Evolutionary conservation across 2,113 vertebrate genomes (phyloP), one percentile per base, ranked within the genome.

Genomic region (Chloropsis hardwickii): DNA sequence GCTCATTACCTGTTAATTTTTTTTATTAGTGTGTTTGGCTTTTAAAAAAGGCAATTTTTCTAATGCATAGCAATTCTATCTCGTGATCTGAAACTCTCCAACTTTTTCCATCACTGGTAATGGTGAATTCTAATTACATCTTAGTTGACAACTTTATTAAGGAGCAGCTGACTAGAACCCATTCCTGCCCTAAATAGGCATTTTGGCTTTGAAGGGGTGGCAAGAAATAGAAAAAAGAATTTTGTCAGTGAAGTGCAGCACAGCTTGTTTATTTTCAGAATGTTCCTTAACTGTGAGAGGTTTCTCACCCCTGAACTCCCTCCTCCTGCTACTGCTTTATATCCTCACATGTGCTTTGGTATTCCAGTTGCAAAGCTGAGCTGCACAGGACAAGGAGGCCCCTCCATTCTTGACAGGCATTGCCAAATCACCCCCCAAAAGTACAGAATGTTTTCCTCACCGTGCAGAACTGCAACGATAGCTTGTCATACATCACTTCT

Each of bases 141-240:
- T 64, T 76, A 57, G 81, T 48, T 91, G 92, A 71, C 72, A 95
- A 33, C 69, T 88, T 64, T 22, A 50, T 70, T 91, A 60, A 92
- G 70, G 60, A 94, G 67, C 3, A 14, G 80, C 80, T 83, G 80
- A 71, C 77, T 64, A 31, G 72, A 95, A 50, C 50, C 57, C 69
- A 72, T 88, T 91, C 73, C 86, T 91, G 28, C 31, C 91, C 66
- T 94, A 94, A 95, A 72, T 21, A 95, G 94, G 91, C 23, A 1
- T 91, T 92, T 88, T 88, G 54, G 62, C 62, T 83, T 72, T 87
- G 78, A 91, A 79, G 48, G 31, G 28, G 21, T 74, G 45, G 84
- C 61, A 53, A 60, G 65, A 84, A 94, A 86, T 91, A 95, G 81
- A 73, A 92, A 77, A 65, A 17, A 51, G 1, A 48, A 21, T 82